A percentile compares a stretch with the other conserved stretches of the same genome.
Conservation (phyloP, 1,140 invertebrate species). For the Anastrepha ludens region DNA sequence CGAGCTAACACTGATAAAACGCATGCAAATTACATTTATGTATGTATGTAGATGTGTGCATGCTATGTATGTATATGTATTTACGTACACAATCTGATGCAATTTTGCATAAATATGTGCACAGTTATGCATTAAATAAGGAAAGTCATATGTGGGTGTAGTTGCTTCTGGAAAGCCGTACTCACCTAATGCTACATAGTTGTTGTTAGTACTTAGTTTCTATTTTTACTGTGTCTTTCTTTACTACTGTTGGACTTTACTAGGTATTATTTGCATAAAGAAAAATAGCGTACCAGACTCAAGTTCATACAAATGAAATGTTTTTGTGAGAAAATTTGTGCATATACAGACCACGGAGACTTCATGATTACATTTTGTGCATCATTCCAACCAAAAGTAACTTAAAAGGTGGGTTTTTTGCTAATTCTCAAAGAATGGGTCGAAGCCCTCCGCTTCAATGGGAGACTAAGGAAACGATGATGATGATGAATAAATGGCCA, state of each 20-base stretch:
- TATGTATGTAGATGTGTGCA: not conserved
- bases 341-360: too few species aligned
- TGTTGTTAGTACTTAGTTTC: not conserved
- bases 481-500: too few species aligned
- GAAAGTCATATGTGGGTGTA: not conserved
- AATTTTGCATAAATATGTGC: not conserved
- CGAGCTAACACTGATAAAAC: not conserved
- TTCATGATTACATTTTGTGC: too few species aligned
- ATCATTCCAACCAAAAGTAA: too few species aligned
- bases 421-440: too few species aligned
- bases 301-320: too few species aligned
- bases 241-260: not conserved
- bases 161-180: not conserved
- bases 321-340: too few species aligned
- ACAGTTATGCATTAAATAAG: too few species aligned
- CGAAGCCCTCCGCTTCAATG: too few species aligned
- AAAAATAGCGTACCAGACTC: too few species aligned
- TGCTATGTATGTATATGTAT: not conserved
- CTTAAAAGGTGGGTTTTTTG: too few species aligned
- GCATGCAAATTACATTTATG: not conserved
- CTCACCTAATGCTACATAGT: not conserved
- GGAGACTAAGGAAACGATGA: too few species aligned
- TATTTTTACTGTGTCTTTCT: not conserved
- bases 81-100: not conserved
- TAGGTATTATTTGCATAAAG: slow-evolving; percentile 17